phyloP scores from a whole-genome alignment of 2,797 vertebrate genomes.

The Cheirogaleus major region DNA sequence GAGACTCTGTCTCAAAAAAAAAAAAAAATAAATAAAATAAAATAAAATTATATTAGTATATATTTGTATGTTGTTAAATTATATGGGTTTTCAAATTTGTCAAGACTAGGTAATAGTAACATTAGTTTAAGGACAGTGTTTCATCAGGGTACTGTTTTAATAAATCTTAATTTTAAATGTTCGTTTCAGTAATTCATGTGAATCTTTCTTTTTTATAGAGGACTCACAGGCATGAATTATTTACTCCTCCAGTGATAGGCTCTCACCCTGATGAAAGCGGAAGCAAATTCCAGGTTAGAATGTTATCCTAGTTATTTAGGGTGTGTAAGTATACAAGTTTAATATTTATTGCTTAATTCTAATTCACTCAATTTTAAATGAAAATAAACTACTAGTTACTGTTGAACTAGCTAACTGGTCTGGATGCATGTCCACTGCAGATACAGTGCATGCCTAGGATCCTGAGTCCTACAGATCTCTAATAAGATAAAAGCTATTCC shows the following conservation, averaged over 20 bases:
- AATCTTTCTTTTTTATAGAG: slow-evolving; percentile 86
- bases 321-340: neutral
- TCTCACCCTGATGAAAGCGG: slow-evolving; percentile 90
- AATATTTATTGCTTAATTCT: slow-evolving; percentile 41
- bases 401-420: neutral
- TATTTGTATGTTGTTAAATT: neutral
- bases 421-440: neutral
- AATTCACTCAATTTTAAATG: slow-evolving; percentile 20
- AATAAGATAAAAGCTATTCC: neutral
- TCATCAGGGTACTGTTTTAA: neutral
- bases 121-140: neutral
- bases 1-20: too few species aligned
- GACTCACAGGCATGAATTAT: slow-evolving; percentile 96
- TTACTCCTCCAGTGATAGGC: slow-evolving; percentile 94
- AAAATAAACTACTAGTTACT: slow-evolving; percentile 13
- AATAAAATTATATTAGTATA: neutral
- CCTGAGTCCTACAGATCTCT: neutral
- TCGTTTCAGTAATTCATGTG: slow-evolving; percentile 31
- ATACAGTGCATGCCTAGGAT: neutral
- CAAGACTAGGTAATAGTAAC: neutral
- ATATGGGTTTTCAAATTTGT: slow-evolving; percentile 18
- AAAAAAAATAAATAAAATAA: too few species aligned
- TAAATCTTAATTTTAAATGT: slow-evolving; percentile 26
- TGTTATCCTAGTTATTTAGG: neutral
- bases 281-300: slow-evolving; percentile 97